Conservation (phyloP, 2,113 vertebrate species). For the Alligator mississippiensis region DNA sequence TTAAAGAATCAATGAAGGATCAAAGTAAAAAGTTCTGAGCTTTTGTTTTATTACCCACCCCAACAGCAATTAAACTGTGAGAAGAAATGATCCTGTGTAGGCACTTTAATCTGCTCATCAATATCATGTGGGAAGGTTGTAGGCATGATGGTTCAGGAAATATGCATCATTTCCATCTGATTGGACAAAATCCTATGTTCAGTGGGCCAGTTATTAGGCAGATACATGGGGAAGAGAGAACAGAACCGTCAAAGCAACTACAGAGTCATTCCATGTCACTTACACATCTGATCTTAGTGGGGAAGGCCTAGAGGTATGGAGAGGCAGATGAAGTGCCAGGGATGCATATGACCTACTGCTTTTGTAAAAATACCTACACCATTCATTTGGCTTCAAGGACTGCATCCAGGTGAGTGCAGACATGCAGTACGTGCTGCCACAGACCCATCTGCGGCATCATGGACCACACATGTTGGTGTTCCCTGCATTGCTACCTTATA, state of each 20-base stretch:
- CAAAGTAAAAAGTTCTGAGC: not conserved
- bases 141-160: too few species aligned
- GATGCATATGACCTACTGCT: not conserved
- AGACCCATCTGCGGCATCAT: too few species aligned
- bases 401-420: too few species aligned
- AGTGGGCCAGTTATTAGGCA: rapidly evolving
- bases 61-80: not conserved
- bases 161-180: not conserved
- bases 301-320: not conserved
- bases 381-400: not conserved
- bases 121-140: too few species aligned
- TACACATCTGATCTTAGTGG: not conserved
- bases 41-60: not conserved
- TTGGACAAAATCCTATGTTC: not conserved
- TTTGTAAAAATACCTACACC: not conserved
- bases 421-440: too few species aligned
- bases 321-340: not conserved
- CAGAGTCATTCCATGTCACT: not conserved
- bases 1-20: not conserved
- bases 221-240: not conserved
- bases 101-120: not conserved
- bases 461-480: too few species aligned
- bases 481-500: too few species aligned
- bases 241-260: not conserved
- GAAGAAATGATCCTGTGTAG: not conserved